These are phyloP conservation scores for Ibidorhyncha struthersii DNA, from an alignment of 2,113 vertebrate species.

Conservation along the genomic window DNA sequence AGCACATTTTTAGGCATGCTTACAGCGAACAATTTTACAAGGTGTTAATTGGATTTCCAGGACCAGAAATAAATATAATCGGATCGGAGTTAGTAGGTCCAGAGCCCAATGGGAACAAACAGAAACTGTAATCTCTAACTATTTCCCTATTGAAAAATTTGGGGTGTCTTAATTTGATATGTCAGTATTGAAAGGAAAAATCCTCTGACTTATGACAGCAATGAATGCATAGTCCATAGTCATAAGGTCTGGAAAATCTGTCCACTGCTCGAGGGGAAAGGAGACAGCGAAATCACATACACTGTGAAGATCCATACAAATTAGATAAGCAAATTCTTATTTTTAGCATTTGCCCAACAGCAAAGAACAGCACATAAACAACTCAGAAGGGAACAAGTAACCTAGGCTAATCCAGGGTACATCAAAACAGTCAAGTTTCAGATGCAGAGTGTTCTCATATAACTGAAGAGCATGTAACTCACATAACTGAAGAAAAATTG, in stretches of 20 bases:
- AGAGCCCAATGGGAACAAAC: not conserved
- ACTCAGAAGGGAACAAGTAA: slow-evolving; percentile 21
- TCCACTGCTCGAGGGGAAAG: slow-evolving; percentile 33
- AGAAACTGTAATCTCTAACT: not conserved
- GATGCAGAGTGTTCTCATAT: not conserved
- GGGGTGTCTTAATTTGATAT: not conserved
- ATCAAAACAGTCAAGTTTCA: not conserved
- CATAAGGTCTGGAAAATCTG: slow-evolving; percentile 49
- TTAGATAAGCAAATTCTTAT: slow-evolving; percentile 68
- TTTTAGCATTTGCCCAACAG: slow-evolving; percentile 59
- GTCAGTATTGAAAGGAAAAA: not conserved
- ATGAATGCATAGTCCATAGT: slow-evolving; percentile 15
- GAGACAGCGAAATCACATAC: slow-evolving; percentile 44
- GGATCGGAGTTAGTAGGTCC: not conserved
- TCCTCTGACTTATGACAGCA: slow-evolving; percentile 8
- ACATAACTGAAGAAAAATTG: not conserved
- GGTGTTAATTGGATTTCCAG: not conserved
- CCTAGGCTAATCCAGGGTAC: not conserved
- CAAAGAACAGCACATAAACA: slow-evolving; percentile 49
- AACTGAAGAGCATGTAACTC: not conserved
- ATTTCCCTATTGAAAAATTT: not conserved
- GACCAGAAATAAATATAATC: not conserved
- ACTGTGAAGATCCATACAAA: slow-evolving; percentile 62
- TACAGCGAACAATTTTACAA: not conserved
- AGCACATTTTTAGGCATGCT: not conserved